Conservation (phyloP, 2,888 invertebrate genomes). For the Acleris emargana region DNA sequence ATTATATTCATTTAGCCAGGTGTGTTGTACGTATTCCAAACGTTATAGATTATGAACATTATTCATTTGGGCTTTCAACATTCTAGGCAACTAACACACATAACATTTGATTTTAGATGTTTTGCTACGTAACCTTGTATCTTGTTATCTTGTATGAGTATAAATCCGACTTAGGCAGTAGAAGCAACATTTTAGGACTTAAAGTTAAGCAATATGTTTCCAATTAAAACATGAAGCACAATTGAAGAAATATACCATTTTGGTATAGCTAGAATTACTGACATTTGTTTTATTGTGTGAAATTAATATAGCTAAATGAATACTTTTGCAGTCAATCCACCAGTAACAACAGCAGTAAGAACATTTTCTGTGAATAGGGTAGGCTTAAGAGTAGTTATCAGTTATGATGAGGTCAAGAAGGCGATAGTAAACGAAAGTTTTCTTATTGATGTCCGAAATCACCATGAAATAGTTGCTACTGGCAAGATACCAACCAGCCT, state of each 20-base stretch:
- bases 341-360: slow-evolving; percentile 32
- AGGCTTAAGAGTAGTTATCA: slow-evolving; percentile 65
- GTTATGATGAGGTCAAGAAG: slow-evolving; percentile 72
- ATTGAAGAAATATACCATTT: too few relatives aligned
- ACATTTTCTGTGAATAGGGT: slow-evolving; percentile 56
- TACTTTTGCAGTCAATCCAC: slow-evolving; percentile 10
- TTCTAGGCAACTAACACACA: too few relatives aligned
- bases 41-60: too few relatives aligned
- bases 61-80: too few relatives aligned
- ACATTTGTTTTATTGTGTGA: neutral
- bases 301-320: neutral
- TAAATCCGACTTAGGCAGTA: neutral
- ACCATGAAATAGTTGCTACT: slow-evolving; percentile 86
- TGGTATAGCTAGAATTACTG: too few relatives aligned
- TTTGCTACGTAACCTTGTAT: too few relatives aligned
- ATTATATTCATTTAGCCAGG: too few relatives aligned
- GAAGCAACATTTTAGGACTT: too few relatives aligned
- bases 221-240: too few relatives aligned
- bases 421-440: slow-evolving; percentile 74
- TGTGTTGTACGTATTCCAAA: too few relatives aligned
- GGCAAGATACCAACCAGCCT: slow-evolving; percentile 90
- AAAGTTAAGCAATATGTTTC: too few relatives aligned
- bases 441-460: slow-evolving; percentile 91
- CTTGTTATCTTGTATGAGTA: neutral
- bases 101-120: too few relatives aligned